Base-by-base conservation (phyloP, 2,888 invertebrate genomes). In the Calephelis perditalis region DNA sequence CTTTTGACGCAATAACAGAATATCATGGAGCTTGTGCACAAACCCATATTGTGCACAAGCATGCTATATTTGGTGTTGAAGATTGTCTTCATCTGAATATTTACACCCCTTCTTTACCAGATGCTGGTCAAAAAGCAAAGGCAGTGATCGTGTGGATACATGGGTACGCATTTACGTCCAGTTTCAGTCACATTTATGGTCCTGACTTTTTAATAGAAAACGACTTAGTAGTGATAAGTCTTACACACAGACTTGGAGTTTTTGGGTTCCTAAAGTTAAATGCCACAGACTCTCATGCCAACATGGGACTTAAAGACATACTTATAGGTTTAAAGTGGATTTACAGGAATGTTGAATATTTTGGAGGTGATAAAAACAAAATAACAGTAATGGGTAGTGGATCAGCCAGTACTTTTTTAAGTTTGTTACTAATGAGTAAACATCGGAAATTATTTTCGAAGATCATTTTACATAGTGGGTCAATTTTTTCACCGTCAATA, bases 81-180 rank as follows among this genome's bases (percentile, higher is more conserved):
- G 92, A 93, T 72, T 95, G 95, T 69, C 87, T 95, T 0, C 92
- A 92, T 69, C 71, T 95, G n/a, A 95, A 95, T 74, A 92, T 95
- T 7, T 95, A 92, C 72, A 92, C 93, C 7, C 93, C 94, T 2
- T 74, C 75, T 62, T 69, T 92, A 63, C 79, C 79, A 0, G 79
- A 76, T 56, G 54, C 45, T 10, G 64, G 63, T 40, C 67, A 65
- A 12, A 62, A 64, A 12, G 61, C 64, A 9, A 82, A 76, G 67
- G 67, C 89, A 7, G 82, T 88, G 1, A 73, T 89, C 54, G 78
- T 91, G 11, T 91, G 84, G 84, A 76, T 89, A 55, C 91, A 91
- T 65, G 91, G 91, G 11, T 86, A 87, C 60, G 84, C 81, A 1
- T 91, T 87, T 54, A 70, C 82, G 36, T 78, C 87, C 3, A 84